Evolutionary conservation across 1,140 invertebrate species (phyloP), one percentile per base, ranked within the genome.

Genomic region (Brachionus rotundiformis): DNA sequence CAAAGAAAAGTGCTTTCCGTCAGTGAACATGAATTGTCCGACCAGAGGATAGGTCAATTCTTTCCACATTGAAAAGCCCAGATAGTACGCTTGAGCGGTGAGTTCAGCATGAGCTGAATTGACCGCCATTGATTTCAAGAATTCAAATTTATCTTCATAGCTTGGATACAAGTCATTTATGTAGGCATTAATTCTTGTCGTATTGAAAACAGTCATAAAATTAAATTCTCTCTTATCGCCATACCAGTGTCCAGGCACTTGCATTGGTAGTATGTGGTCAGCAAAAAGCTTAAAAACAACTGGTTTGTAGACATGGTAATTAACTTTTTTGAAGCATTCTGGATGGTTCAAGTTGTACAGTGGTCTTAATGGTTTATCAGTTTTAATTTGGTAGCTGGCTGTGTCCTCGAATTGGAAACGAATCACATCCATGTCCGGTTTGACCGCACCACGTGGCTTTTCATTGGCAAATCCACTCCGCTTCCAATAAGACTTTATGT

Each of bases 21-120:
- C 44, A 44, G 54, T 65, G 23, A 81, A 41, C 13, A 81, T 11
- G 25, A 11, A 63, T 68, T 81, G 79, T 6, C 33, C 79, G 7
- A 81, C n/a, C 6, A 81, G 36, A 19, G 79, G 79, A 81, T 81
- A 81, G 19, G 59, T 81, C 11, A 63, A 31, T 23, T 81, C 54
- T 81, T 63, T 81, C 79, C 79, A 81, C 79, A 81, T 81, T 0
- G 79, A 81, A 65, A 65, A 81, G 8, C 79, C 79, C 10, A 79
- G 29, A 33, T 65, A 81, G 47, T 81, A 81, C 0, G 79, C 79
- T 16, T 81, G 79, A 39, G 79, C 54, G n/a, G 16, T 41, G 0
- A 81, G 25, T 49, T 81, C 79, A 41, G 79, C 79, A 68, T 81
- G 79, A n/a, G 54, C 54, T 8, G 31, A 25, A 10, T 27, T 44